phyloP scores from a whole-genome alignment of 2,888 invertebrate species.

The Parapristionchus giblindavisi region DNA sequence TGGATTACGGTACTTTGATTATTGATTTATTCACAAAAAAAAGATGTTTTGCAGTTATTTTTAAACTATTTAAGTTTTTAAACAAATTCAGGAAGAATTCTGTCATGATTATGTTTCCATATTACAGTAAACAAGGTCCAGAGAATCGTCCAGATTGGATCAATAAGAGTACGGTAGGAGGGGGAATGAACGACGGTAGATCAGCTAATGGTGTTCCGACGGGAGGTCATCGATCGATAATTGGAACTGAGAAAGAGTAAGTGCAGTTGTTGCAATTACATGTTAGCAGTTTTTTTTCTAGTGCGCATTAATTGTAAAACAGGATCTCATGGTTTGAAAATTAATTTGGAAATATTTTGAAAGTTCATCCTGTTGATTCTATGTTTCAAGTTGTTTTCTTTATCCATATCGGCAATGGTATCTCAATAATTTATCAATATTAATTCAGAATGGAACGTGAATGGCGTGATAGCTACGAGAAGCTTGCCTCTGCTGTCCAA shows the following conservation, averaged over 20 bases:
- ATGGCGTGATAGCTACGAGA: slow-evolving; percentile 24
- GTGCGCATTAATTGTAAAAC: too few species aligned
- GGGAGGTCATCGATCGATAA: too few species aligned
- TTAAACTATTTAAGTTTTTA: not conserved
- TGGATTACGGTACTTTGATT: slow-evolving; percentile 35
- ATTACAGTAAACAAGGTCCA: slow-evolving; percentile 12
- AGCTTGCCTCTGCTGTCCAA: slow-evolving; percentile 48
- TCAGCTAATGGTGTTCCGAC: too few species aligned
- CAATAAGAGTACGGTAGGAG: too few species aligned
- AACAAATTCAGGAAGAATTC: not conserved
- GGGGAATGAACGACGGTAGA: too few species aligned
- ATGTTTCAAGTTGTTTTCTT: not conserved
- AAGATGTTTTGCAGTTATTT: not conserved
- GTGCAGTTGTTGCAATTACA: too few species aligned
- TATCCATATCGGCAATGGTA: not conserved
- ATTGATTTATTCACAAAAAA: not conserved
- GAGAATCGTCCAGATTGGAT: slow-evolving; percentile 22
- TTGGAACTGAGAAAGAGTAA: too few species aligned
- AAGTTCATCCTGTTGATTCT: too few species aligned
- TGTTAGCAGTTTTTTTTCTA: too few species aligned
- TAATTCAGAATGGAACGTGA: slow-evolving; percentile 24
- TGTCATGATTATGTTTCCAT: not conserved
- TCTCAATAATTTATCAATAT: slow-evolving; percentile 6
- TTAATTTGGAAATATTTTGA: too few species aligned
- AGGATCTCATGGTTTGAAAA: too few species aligned